Evolutionary conservation across 2,888 invertebrate genomes (phyloP).

Genomic region (Prionchulus punctatus): DNA sequence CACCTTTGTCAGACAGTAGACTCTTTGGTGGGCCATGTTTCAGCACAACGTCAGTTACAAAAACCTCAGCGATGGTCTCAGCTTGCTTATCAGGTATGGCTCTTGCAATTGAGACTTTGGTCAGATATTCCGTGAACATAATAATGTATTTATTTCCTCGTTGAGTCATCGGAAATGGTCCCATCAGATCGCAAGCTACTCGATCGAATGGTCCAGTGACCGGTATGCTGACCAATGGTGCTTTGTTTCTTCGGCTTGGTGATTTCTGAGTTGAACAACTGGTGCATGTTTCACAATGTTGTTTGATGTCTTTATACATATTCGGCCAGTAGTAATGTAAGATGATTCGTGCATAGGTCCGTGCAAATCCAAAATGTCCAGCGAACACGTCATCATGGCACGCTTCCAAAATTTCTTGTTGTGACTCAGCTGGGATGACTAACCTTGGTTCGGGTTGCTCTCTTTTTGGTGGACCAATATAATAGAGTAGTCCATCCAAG

Average conservation of each 20-base stretch:
- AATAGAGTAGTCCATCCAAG: neutral
- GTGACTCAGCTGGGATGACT: neutral
- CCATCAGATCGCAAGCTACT: slow-evolving; percentile 16
- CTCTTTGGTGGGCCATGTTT: neutral
- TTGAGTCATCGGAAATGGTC: slow-evolving; percentile 16
- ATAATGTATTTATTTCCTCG: slow-evolving; percentile 17
- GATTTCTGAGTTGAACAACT: neutral
- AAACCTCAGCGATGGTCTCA: slow-evolving; percentile 21
- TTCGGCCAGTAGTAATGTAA: neutral
- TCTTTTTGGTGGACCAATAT: neutral
- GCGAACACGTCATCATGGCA: neutral
- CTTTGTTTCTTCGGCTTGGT: neutral
- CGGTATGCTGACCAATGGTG: slow-evolving; percentile 11
- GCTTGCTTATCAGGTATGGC: slow-evolving; percentile 26
- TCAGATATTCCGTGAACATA: slow-evolving; percentile 15
- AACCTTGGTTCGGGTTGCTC: neutral
- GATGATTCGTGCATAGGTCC: neutral
- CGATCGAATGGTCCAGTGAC: slow-evolving; percentile 17
- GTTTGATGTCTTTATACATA: neutral
- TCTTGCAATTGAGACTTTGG: slow-evolving; percentile 18
- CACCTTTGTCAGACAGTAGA: neutral
- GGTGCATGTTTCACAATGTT: neutral
- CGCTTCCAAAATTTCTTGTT: neutral
- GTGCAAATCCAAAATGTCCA: neutral
- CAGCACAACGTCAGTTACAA: neutral